Conservation (phyloP, 2,113 vertebrate genomes). For the Ovis canadensis region DNA sequence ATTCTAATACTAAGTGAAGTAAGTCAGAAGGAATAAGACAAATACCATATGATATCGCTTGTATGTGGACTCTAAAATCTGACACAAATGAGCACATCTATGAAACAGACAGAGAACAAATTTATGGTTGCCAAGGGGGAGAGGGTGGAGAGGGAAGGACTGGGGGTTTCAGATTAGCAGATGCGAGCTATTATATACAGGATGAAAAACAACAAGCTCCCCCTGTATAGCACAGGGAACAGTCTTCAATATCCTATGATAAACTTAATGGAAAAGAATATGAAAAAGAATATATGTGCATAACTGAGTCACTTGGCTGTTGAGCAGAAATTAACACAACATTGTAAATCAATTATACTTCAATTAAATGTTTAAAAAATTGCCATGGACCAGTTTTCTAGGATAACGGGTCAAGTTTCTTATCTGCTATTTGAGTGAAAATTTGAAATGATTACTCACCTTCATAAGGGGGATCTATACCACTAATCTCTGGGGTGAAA, state of each 20-base stretch:
- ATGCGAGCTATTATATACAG: not conserved
- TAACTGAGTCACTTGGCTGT: not conserved
- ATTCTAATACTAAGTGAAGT: not conserved
- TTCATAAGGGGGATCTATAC: not conserved
- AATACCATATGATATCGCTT: not conserved
- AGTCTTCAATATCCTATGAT: not conserved
- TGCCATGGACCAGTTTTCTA: not conserved
- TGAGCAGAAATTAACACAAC: not conserved
- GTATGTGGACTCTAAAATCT: not conserved
- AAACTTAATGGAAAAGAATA: not conserved
- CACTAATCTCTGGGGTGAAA: not conserved
- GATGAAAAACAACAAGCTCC: not conserved
- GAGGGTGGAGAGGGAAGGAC: not conserved
- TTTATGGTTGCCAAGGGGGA: not conserved
- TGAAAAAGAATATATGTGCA: not conserved
- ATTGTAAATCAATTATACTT: not conserved
- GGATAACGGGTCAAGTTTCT: not conserved
- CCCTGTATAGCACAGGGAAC: not conserved
- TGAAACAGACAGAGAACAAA: not conserved
- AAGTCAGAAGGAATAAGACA: not conserved
- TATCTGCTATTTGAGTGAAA: not conserved
- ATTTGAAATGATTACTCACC: slow-evolving; percentile 42
- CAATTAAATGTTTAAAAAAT: not conserved
- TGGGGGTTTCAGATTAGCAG: not conserved
- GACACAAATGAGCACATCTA: not conserved